A percentile compares a stretch with the other conserved stretches of the same genome.
phyloP scores from a whole-genome alignment of 2,797 vertebrate genomes.

The Tamandua tetradactyla region DNA sequence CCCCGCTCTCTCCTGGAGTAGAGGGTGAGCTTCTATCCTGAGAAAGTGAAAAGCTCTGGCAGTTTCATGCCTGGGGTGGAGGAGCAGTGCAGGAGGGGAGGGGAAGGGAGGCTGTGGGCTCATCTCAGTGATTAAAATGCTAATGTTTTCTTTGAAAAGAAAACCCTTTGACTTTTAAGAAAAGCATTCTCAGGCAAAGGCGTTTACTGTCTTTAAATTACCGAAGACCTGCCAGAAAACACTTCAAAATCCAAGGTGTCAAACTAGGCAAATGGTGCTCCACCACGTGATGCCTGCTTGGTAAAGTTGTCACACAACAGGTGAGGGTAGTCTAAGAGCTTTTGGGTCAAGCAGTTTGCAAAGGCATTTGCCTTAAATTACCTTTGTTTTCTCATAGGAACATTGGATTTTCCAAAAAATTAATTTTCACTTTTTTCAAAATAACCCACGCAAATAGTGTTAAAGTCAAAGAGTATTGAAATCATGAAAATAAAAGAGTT shows the following conservation, averaged over 20 bases:
- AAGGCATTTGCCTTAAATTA: too few species aligned
- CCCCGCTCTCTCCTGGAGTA: background rate
- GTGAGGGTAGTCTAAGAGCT: conserved; percentile 41
- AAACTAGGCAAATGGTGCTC: background rate
- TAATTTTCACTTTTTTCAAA: background rate
- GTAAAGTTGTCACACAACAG: background rate
- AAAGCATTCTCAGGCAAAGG: conserved; percentile 47
- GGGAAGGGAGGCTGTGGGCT: background rate
- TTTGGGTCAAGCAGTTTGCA: conserved; percentile 21
- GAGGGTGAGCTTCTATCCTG: conserved; percentile 33
- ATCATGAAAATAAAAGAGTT: background rate
- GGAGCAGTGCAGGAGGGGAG: background rate
- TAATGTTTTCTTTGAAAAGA: conserved; percentile 61
- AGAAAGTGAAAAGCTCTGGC: background rate
- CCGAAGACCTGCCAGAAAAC: conserved; percentile 23
- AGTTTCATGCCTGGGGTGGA: conserved; percentile 39
- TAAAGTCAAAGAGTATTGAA: background rate
- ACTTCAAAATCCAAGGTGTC: background rate
- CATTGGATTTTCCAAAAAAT: fast-evolving
- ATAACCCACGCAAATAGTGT: background rate
- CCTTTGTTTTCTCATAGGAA: background rate
- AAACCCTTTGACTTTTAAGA: conserved; percentile 61
- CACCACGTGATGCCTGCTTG: background rate
- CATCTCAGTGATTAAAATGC: conserved; percentile 50
- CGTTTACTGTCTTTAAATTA: conserved; percentile 55